Conservation (phyloP, 2,888 invertebrate genomes). For the Epinotia ramella region DNA sequence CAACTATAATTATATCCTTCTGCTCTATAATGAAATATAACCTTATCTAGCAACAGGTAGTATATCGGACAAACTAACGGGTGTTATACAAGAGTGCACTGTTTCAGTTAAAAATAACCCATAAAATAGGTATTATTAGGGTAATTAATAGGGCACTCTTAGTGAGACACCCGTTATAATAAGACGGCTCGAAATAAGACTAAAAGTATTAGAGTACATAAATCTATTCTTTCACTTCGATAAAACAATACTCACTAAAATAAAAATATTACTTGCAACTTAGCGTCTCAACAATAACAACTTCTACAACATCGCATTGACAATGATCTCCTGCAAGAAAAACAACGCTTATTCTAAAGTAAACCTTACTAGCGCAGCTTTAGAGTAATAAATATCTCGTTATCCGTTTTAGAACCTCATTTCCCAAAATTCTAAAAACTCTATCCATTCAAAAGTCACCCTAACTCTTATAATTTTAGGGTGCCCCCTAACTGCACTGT, state of each 20-base stretch:
- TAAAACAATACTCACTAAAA: background rate
- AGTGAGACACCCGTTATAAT: too few relatives aligned
- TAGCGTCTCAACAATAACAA: too few relatives aligned
- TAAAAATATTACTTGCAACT: background rate
- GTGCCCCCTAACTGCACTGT: background rate
- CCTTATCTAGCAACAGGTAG: too few relatives aligned
- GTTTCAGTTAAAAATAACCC: too few relatives aligned
- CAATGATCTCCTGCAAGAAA: background rate
- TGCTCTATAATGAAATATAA: too few relatives aligned
- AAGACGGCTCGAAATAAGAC: too few relatives aligned
- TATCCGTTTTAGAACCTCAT: background rate
- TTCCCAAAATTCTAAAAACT: constrained; percentile 1
- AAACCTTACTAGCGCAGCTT: background rate
- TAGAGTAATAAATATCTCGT: background rate
- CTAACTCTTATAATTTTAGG: background rate
- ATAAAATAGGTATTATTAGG: too few relatives aligned
- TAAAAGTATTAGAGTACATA: background rate
- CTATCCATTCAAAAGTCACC: background rate
- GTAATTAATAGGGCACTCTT: too few relatives aligned
- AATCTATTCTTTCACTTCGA: background rate
- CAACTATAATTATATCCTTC: too few relatives aligned
- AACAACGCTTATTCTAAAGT: background rate
- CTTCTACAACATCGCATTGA: background rate
- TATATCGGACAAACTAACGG: too few relatives aligned
- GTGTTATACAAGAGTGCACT: too few relatives aligned